phyloP scores from a whole-genome alignment of 1,140 invertebrate genomes.

The Batillaria attramentaria region DNA sequence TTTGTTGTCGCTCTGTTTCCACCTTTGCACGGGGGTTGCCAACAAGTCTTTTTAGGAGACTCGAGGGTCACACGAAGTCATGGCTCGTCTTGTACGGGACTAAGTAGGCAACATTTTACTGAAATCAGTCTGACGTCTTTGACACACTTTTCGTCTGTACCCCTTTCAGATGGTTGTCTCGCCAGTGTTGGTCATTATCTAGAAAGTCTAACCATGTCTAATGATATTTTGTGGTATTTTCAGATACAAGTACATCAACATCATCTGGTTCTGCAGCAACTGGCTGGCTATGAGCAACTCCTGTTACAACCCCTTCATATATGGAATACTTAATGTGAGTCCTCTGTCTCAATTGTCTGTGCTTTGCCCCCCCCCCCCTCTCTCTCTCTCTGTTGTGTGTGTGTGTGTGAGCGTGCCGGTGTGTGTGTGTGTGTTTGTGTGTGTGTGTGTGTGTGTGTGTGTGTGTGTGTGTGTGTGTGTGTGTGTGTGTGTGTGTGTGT shows the following conservation, averaged over 20 bases:
- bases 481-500: too few species aligned
- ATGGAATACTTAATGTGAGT: slow-evolving; percentile 88
- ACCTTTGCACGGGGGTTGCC: too few species aligned
- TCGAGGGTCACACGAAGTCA: too few species aligned
- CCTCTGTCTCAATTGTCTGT: neutral
- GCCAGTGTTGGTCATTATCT: too few species aligned
- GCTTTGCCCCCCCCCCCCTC: neutral
- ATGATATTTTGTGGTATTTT: neutral
- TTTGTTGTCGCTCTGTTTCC: too few species aligned
- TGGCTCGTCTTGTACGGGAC: too few species aligned
- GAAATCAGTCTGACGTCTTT: neutral
- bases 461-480: too few species aligned
- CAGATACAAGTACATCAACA: slow-evolving; percentile 71
- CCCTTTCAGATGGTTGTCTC: neutral
- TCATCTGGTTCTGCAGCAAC: slow-evolving; percentile 81
- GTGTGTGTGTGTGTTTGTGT: too few species aligned
- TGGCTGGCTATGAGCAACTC: slow-evolving; percentile 91
- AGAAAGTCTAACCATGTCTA: neutral
- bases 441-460: too few species aligned
- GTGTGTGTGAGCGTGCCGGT: too few species aligned
- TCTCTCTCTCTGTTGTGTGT: neutral
- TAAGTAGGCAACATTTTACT: too few species aligned
- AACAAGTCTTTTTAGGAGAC: too few species aligned
- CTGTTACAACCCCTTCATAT: slow-evolving; percentile 89
- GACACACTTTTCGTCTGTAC: neutral